phyloP scores from a whole-genome alignment of 2,797 vertebrate genomes.

The Emydoidea blandingii region DNA sequence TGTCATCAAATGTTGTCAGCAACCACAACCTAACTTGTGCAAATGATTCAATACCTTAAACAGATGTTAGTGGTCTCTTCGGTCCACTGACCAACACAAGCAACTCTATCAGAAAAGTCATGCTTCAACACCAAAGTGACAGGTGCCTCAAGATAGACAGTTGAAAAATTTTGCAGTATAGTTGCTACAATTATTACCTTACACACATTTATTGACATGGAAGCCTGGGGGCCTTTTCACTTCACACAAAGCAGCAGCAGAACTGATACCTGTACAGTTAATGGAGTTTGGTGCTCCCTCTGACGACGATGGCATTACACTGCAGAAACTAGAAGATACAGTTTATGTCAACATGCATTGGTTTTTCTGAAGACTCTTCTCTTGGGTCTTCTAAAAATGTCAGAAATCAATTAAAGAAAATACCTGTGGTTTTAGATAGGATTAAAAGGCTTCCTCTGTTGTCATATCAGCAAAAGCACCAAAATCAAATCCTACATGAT shows the following conservation, averaged over 20 bases:
- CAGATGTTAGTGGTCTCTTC: neutral
- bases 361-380: neutral
- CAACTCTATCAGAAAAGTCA: neutral
- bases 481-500: constrained; percentile 28
- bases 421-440: neutral
- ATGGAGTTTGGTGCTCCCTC: neutral
- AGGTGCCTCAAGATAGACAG: too few relatives aligned
- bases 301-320: too few relatives aligned
- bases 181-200: neutral
- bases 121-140: neutral
- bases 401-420: neutral
- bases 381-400: neutral
- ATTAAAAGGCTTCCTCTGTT: constrained; percentile 13
- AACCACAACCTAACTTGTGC: neutral
- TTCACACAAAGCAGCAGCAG: neutral
- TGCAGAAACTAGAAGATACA: neutral
- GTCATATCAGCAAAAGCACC: neutral
- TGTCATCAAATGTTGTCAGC: neutral
- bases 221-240: neutral
- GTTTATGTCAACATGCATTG: neutral
- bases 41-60: neutral
- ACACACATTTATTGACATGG: neutral
- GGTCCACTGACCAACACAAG: neutral
- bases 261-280: neutral
- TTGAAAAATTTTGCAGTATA: too few relatives aligned